Conservation (phyloP, 2,797 vertebrate species). For the Perdix hodgsoniae region DNA sequence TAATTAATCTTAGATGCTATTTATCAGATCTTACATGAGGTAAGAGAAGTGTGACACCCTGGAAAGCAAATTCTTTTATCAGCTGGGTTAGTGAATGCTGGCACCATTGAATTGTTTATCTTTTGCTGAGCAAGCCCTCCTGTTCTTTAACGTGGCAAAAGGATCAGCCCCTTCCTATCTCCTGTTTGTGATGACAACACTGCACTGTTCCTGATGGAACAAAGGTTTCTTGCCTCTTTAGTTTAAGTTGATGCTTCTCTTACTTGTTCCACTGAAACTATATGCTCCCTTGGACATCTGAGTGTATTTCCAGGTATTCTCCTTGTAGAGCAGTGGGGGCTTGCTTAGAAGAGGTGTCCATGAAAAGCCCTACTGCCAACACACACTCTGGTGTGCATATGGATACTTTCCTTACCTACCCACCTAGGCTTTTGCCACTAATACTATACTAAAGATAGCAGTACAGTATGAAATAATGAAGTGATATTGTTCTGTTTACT, state of each 20-base stretch:
- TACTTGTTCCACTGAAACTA: not conserved
- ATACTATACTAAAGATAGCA: not conserved
- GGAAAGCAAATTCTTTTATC: not conserved
- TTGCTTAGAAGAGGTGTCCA: fast-evolving
- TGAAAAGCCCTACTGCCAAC: not conserved
- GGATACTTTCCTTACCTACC: not conserved
- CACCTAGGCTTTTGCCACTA: not conserved
- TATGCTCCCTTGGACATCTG: not conserved
- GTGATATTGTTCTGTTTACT: not conserved
- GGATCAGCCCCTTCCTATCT: not conserved
- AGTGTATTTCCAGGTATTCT: not conserved
- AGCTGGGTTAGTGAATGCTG: not conserved
- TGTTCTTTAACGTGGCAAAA: not conserved
- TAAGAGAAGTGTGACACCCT: not conserved
- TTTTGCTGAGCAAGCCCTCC: not conserved
- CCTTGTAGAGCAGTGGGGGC: not conserved
- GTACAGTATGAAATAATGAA: not conserved
- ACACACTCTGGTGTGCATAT: not conserved
- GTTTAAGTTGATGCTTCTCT: not conserved
- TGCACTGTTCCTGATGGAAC: not conserved
- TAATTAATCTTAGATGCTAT: not conserved
- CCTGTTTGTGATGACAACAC: not conserved
- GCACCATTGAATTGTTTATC: not conserved
- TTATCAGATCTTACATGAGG: not conserved
- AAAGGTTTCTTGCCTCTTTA: not conserved